Evolutionary conservation across 1,140 invertebrate genomes (phyloP).

Genomic region (Pseudomyrmex dendroicus): DNA sequence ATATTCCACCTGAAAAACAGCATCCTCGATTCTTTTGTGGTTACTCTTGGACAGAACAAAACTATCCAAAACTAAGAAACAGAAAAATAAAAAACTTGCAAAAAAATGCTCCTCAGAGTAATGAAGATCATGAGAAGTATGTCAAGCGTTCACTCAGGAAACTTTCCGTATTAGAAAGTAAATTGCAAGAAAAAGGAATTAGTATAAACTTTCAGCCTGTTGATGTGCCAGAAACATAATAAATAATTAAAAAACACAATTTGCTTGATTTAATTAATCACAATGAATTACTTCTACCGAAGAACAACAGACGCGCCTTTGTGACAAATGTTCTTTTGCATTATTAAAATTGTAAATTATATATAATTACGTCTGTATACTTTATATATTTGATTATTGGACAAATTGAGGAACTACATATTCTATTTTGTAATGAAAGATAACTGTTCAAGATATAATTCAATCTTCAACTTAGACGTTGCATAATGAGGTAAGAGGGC

Average conservation of each 20-base stretch:
- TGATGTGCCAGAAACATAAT: slow-evolving; percentile 48
- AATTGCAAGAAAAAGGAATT: slow-evolving; percentile 79
- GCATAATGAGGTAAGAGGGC: no score
- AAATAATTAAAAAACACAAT: neutral
- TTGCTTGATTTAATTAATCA: slow-evolving; percentile 10
- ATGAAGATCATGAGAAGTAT: slow-evolving; percentile 54
- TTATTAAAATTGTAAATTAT: no score
- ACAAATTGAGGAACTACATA: neutral
- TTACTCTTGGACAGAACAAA: slow-evolving; percentile 69
- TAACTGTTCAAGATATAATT: no score
- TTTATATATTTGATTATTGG: neutral
- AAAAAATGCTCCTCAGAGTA: slow-evolving; percentile 59
- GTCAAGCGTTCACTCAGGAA: slow-evolving; percentile 72
- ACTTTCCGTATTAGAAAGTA: slow-evolving; percentile 72
- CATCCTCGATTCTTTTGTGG: slow-evolving; percentile 80
- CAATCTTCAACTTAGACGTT: no score
- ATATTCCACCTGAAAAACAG: slow-evolving; percentile 86
- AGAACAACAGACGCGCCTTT: neutral
- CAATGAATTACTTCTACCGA: slow-evolving; percentile 11
- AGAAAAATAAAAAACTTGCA: slow-evolving; percentile 68
- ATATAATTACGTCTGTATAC: neutral
- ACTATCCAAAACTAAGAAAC: slow-evolving; percentile 77
- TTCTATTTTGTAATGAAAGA: no score
- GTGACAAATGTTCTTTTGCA: no score
- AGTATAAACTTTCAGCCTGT: slow-evolving; percentile 76